Percentiles rank a stretch among this genome's conserved stretches.
phyloP scores from a whole-genome alignment of 2,113 vertebrate species.

The Chunga burmeisteri region DNA sequence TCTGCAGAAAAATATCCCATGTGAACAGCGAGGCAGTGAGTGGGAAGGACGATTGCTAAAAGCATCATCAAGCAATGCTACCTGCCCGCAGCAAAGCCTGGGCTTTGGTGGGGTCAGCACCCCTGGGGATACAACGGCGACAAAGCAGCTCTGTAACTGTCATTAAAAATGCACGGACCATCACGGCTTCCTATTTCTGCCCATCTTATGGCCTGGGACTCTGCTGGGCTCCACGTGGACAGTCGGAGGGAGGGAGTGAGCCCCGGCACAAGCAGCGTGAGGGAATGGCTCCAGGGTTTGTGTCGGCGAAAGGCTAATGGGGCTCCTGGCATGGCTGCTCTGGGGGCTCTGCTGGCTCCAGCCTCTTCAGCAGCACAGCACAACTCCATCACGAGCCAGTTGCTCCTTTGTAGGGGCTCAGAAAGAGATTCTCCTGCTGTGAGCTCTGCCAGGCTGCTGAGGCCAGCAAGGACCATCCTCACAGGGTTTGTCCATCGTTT shows the following conservation, averaged over 20 bases:
- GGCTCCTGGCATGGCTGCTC: background rate
- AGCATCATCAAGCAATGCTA: rapidly evolving
- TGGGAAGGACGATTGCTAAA: background rate
- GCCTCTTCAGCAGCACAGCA: background rate
- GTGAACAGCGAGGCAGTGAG: background rate
- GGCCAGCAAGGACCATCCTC: background rate
- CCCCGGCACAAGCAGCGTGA: rapidly evolving
- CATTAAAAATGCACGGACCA: background rate
- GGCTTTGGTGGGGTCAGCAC: background rate
- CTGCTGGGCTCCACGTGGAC: background rate
- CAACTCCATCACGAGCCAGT: background rate
- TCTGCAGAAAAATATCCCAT: conserved; percentile 23
- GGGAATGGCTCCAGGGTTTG: background rate
- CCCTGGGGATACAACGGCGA: background rate
- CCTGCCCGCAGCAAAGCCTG: background rate
- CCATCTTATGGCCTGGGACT: background rate
- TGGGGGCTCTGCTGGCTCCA: background rate
- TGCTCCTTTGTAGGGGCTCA: background rate
- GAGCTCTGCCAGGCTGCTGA: background rate
- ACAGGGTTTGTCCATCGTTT: background rate
- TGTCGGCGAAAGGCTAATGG: background rate
- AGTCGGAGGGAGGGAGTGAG: background rate
- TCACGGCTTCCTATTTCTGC: background rate
- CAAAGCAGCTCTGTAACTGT: background rate
- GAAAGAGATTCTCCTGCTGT: background rate